phyloP scores from a whole-genome alignment of 2,888 invertebrate genomes.

The Drosophila formosana region DNA sequence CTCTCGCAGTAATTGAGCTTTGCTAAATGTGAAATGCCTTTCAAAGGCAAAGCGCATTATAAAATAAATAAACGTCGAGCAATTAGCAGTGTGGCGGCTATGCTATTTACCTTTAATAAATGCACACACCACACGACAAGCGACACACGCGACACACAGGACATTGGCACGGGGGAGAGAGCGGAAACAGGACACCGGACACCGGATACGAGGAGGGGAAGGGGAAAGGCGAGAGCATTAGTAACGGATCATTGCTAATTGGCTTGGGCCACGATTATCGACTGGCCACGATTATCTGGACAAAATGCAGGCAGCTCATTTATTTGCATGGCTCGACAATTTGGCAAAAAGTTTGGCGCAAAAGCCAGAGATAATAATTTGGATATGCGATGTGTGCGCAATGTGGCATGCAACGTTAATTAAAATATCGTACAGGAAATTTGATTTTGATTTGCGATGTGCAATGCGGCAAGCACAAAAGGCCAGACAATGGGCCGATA shows the following conservation, averaged over 20 bases:
- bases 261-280: slow-evolving; percentile 27
- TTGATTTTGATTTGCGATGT: slow-evolving; percentile 21
- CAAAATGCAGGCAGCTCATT: slow-evolving; percentile 12
- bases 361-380: slow-evolving; percentile 2
- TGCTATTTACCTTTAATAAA: slow-evolving; percentile 33
- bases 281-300: slow-evolving; percentile 15
- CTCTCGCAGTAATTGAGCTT: neutral
- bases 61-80: slow-evolving; percentile 31
- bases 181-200: neutral
- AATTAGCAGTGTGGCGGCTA: slow-evolving; percentile 38
- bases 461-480: slow-evolving; percentile 2
- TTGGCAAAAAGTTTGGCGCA: neutral
- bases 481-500: slow-evolving; percentile 15
- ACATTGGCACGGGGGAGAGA: neutral
- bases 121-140: slow-evolving; percentile 2
- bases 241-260: slow-evolving; percentile 49
- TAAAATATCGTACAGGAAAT: slow-evolving; percentile 42
- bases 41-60: slow-evolving; percentile 18
- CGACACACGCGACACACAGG: slow-evolving; percentile 1
- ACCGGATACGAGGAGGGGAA: neutral
- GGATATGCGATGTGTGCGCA: slow-evolving; percentile 15
- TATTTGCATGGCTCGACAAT: slow-evolving; percentile 8
- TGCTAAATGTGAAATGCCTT: neutral
- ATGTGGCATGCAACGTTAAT: slow-evolving; percentile 46
- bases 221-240: slow-evolving; percentile 26